Conservation (phyloP, 2,888 invertebrate genomes). For the Sericinus montela region DNA sequence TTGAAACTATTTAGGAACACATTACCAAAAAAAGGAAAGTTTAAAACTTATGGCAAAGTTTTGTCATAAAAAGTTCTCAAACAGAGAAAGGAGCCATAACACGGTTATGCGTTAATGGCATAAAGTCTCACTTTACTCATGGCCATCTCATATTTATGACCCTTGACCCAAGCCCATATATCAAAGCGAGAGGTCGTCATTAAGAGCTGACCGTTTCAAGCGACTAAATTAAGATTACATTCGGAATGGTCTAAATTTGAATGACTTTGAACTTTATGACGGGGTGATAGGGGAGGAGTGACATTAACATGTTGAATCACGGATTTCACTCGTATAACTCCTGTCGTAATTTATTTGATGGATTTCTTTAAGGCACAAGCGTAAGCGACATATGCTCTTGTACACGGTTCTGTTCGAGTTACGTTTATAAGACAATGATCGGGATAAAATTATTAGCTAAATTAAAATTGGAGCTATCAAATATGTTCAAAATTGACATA, state of each 20-base stretch:
- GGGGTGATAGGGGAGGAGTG: conserved; percentile 31
- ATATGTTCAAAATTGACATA: no score
- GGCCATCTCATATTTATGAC: conserved; percentile 20
- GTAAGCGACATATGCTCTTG: no score
- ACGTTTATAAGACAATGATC: no score
- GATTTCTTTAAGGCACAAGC: conserved; percentile 27
- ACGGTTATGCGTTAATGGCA: conserved; percentile 16
- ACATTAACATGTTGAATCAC: conserved; percentile 31
- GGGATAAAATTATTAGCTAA: no score
- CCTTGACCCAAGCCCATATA: conserved; percentile 20
- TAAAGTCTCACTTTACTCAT: conserved; percentile 5
- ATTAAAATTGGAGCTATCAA: no score
- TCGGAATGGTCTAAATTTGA: conserved; percentile 12
- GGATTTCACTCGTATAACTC: conserved; percentile 49
- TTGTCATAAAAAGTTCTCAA: conserved; percentile 13
- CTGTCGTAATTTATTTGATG: conserved; percentile 53
- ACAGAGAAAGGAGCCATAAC: conserved; percentile 11
- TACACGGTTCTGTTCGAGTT: no score
- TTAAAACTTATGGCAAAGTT: conserved; percentile 9
- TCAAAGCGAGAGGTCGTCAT: conserved; percentile 22
- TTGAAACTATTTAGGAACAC: conserved; percentile 1
- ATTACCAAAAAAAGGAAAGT: conserved; percentile 1
- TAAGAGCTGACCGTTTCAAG: conserved; percentile 28
- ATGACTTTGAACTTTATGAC: conserved; percentile 37
- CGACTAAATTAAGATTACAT: conserved; percentile 21